A percentile compares a stretch with the other conserved stretches of the same genome.
phyloP scores from a whole-genome alignment of 2,113 vertebrate genomes.

The Phalacrocorax pelagicus region DNA sequence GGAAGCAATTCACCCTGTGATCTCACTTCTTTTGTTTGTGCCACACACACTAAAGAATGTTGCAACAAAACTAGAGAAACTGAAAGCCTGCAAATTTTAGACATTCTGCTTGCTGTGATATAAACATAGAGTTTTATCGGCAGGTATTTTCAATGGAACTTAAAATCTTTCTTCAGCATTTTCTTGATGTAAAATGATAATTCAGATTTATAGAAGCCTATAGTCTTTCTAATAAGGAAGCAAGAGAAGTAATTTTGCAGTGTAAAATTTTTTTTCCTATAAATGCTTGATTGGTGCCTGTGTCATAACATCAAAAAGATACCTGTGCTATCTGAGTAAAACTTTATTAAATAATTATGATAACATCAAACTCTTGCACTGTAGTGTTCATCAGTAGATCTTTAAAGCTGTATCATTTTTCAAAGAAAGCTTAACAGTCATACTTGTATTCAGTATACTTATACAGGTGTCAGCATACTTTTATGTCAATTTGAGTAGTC shows the following conservation, averaged over 20 bases:
- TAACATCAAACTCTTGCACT: neutral
- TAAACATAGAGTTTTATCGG: neutral
- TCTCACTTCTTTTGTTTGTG: neutral
- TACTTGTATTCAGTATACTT: neutral
- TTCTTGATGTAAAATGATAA: neutral
- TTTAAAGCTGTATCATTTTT: neutral
- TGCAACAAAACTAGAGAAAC: neutral
- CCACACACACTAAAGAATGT: neutral
- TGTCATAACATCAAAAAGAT: neutral
- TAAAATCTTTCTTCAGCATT: neutral
- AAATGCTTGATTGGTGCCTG: neutral
- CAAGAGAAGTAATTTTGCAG: neutral
- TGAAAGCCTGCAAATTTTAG: neutral
- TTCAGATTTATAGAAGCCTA: neutral
- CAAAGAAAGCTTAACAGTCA: neutral
- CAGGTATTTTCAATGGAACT: neutral
- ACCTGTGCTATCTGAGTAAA: neutral
- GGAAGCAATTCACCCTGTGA: neutral
- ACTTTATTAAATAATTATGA: neutral
- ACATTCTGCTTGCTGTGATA: neutral
- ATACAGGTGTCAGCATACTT: neutral
- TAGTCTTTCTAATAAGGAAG: neutral
- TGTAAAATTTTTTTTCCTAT: neutral
- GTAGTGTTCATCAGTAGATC: neutral
- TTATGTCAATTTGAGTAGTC: neutral